Conservation (phyloP, 1,140 invertebrate species). For the Conus ventricosus region DNA sequence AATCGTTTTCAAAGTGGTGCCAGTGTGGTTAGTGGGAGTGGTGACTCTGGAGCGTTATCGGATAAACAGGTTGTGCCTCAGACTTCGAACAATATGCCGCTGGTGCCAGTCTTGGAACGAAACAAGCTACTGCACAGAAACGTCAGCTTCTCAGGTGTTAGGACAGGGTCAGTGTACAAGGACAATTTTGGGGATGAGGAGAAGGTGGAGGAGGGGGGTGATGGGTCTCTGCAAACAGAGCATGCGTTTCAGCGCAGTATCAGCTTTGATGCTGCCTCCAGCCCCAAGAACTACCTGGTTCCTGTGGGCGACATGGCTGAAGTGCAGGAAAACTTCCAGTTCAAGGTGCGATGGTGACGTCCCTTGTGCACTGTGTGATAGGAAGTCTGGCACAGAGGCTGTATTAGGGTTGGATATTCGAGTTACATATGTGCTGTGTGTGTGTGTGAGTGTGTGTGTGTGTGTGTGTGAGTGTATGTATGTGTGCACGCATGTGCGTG, state of each 20-base stretch:
- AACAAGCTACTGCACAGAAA: not conserved
- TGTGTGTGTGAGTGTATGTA: too few species aligned
- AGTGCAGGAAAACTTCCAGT: slow-evolving; percentile 24
- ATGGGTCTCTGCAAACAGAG: not conserved
- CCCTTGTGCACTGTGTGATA: not conserved
- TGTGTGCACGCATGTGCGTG: too few species aligned
- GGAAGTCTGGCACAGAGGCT: too few species aligned
- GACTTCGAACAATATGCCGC: not conserved
- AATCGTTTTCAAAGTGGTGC: not conserved
- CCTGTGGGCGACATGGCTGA: not conserved
- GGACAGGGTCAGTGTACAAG: not conserved
- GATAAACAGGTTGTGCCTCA: not conserved
- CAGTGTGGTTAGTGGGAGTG: not conserved
- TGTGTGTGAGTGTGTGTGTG: too few species aligned
- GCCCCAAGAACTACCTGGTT: slow-evolving; percentile 11
- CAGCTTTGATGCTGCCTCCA: slow-evolving; percentile 43
- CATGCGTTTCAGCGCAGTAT: slow-evolving; percentile 44
- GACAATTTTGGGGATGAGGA: slow-evolving; percentile 31
- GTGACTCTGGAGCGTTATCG: not conserved
- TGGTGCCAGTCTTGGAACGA: not conserved
- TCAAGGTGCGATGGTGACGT: slow-evolving; percentile 18
- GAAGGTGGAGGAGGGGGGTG: slow-evolving; percentile 28
- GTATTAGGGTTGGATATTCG: too few species aligned
- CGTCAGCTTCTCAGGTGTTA: not conserved
- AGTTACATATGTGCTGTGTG: too few species aligned